Evolutionary conservation across 2,797 vertebrate species (phyloP).

Genomic region (Nyctalus aviator): DNA sequence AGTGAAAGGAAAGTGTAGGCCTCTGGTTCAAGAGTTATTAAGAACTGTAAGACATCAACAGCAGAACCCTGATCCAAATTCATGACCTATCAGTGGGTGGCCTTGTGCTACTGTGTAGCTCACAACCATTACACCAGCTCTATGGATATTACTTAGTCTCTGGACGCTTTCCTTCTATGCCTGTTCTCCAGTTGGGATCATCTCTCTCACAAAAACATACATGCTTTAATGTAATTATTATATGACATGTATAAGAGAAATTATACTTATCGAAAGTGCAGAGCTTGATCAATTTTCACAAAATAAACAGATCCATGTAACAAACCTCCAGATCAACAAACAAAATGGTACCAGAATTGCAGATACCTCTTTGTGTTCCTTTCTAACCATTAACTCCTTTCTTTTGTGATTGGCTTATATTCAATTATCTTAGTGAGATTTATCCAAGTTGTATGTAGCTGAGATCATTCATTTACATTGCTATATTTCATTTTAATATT

Average conservation of each 20-base stretch:
- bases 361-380: not conserved
- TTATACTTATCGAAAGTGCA: not conserved
- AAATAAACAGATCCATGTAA: not conserved
- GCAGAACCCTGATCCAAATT: not conserved
- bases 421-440: not conserved
- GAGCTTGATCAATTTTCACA: slow-evolving; percentile 35
- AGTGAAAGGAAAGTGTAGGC: not conserved
- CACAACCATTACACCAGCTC: not conserved
- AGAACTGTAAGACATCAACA: not conserved
- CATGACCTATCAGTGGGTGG: accelerated
- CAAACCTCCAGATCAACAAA: not conserved
- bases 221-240: not conserved
- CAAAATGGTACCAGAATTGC: not conserved
- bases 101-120: not conserved
- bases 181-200: not conserved
- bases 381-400: not conserved
- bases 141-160: not conserved
- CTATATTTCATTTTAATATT: not conserved
- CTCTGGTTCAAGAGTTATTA: not conserved
- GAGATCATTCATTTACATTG: not conserved
- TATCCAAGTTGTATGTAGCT: not conserved
- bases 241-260: not conserved
- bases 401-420: not conserved
- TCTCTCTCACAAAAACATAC: not conserved
- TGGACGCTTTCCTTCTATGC: not conserved